These are phyloP conservation scores for Palythoa heliodiscus DNA, from an alignment of 92 coral and sea anemone genomes.

Conservation along the genomic window DNA sequence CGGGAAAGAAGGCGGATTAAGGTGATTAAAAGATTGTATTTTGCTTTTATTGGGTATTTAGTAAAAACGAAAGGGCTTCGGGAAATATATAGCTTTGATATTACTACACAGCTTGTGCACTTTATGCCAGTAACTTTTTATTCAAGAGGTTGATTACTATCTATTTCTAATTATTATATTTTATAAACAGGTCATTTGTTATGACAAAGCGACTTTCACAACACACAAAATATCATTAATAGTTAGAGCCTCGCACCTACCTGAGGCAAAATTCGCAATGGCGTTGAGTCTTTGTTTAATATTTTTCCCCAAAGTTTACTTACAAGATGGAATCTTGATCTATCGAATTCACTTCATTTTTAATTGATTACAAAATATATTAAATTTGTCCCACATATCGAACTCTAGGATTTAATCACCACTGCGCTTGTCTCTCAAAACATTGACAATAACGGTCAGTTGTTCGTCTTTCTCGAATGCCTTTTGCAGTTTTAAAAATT, in stretches of 20 bases:
- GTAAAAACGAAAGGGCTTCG: neutral
- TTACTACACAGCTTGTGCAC: neutral
- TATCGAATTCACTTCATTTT: no score
- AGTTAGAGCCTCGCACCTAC: neutral
- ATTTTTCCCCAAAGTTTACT: neutral
- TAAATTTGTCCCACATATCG: no score
- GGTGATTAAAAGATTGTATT: neutral
- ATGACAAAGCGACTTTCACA: slow-evolving; percentile 1
- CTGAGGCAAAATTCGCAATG: no score
- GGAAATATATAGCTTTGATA: neutral
- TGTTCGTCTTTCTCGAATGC: no score
- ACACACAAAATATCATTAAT: neutral
- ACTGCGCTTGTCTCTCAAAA: no score
- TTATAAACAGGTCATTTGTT: neutral
- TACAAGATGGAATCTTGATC: neutral
- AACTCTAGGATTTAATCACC: no score
- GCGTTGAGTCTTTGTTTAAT: neutral
- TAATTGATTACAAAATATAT: no score
- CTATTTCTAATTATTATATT: neutral
- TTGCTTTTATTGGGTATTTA: neutral
- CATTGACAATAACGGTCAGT: no score
- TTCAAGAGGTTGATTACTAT: neutral
- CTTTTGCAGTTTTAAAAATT: no score
- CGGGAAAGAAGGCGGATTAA: neutral
- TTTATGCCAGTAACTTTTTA: neutral